Evolutionary conservation across 2,888 invertebrate species (phyloP), one percentile per base, ranked within the genome.

Genomic region (Biston betularia): DNA sequence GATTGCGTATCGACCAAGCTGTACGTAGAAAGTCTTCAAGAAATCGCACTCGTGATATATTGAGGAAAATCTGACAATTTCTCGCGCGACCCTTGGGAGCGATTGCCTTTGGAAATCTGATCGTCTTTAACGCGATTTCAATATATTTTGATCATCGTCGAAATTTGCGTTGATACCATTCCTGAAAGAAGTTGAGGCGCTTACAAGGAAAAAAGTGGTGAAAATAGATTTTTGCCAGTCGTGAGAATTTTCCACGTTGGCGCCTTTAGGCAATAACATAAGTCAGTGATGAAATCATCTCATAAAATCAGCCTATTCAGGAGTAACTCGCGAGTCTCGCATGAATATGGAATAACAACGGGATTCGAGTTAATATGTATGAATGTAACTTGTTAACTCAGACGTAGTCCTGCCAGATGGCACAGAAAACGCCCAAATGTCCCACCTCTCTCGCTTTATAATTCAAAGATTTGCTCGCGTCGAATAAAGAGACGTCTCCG

Each of bases 381-480:
- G 89, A 90, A 90, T 85, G 87, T 87, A 80, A 87, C 88, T 90
- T 87, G 88, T 86, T 88, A 89, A 85, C 87, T 86, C 77, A 77
- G 76, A 80, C 79, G 81, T 76, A 75, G 71, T 70, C 78, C 80
- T 79, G 79, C 75, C 86, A 87, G 84, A 83, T 87, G 87, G 81
- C 80, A 79, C 78, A 78, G 73, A 78, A 80, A 79, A 75, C 81
- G 80, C 79, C 81, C 79, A 82, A 82, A 83, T 79, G 77, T 80
- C 81, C 79, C 80, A 79, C 82, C 83, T 86, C 83, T 80, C 83
- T 80, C 78, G 76, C 85, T 90, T 88, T 89, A 91, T 91, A 92
- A 92, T 91, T 90, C 90, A 90, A 88, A 89, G 89, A 91, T 91
- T 89, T 88, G 85, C 85, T 89, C 83, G 81, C 83, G 81, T 79